Conservation (phyloP, 2,113 vertebrate genomes). For the Tachuris rubrigastra region DNA sequence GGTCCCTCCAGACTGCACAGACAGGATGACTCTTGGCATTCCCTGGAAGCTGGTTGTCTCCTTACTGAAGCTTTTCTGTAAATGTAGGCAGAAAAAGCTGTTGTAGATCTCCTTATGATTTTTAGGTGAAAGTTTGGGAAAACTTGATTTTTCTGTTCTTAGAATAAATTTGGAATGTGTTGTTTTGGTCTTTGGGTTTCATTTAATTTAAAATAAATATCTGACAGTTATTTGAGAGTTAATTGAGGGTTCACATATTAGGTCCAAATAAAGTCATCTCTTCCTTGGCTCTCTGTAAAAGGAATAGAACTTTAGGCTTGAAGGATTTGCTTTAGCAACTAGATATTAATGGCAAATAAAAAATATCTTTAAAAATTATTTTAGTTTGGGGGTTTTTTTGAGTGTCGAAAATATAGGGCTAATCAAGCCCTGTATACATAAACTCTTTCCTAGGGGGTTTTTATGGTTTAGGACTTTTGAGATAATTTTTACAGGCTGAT, state of each 20-base stretch:
- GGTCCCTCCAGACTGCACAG: neutral
- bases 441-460: neutral
- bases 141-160: neutral
- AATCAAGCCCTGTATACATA: neutral
- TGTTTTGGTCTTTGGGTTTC: neutral
- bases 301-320: neutral
- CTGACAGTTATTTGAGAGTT: neutral
- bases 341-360: neutral
- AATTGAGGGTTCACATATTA: neutral
- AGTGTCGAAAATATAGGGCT: neutral
- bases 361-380: neutral
- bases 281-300: neutral
- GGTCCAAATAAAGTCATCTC: neutral
- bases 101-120: neutral
- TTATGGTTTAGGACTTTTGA: neutral
- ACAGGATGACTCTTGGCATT: neutral
- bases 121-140: neutral
- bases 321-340: neutral
- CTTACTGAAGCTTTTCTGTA: neutral
- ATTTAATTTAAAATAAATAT: neutral
- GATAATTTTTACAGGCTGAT: neutral
- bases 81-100: neutral
- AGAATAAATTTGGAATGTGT: neutral
- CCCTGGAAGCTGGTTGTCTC: neutral
- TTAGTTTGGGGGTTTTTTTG: fast-evolving